phyloP scores from a whole-genome alignment of 53 echinoderm and acorn worm genomes.

The Actinopyga echinites region DNA sequence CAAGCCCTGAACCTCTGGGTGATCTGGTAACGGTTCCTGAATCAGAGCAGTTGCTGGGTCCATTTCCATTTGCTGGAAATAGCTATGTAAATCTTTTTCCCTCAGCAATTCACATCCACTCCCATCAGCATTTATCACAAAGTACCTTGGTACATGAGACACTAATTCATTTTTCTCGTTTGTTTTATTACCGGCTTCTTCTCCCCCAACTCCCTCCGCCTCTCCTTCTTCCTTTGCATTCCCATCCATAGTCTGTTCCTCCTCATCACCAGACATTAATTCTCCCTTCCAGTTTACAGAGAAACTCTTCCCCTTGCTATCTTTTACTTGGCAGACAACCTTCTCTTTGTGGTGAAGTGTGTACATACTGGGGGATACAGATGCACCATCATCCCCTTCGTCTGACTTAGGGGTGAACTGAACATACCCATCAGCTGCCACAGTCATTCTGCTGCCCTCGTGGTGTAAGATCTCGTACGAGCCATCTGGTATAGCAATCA shows the following conservation, averaged over 20 bases:
- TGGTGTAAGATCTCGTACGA: conserved; percentile 89
- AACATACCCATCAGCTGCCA: conserved; percentile 70
- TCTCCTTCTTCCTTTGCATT: conserved; percentile 25
- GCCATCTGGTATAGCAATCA: conserved; percentile 89
- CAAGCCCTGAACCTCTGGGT: conserved; percentile 86
- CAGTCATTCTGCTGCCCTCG: conserved; percentile 72
- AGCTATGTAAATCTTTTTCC: conserved; percentile 59
- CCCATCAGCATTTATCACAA: conserved; percentile 83
- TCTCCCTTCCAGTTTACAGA: conserved; percentile 76
- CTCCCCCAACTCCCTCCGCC: conserved; percentile 11
- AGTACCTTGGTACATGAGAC: conserved; percentile 75
- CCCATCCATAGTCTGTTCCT: conserved; percentile 14
- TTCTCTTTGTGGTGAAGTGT: conserved; percentile 73
- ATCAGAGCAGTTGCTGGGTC: conserved; percentile 88
- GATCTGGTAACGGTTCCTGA: conserved; percentile 78
- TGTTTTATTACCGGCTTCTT: conserved; percentile 20
- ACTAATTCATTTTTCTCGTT: not conserved
- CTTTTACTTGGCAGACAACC: conserved; percentile 60
- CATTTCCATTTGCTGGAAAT: conserved; percentile 62
- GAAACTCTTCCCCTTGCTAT: conserved; percentile 70
- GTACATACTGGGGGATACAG: conserved; percentile 56
- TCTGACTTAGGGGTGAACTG: conserved; percentile 57
- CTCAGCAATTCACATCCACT: conserved; percentile 84
- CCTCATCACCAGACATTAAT: conserved; percentile 43
- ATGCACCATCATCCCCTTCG: conserved; percentile 47